These are phyloP conservation scores for Cladopsammia gracilis DNA, from an alignment of 64 coral and sea anemone species.

Conservation along the genomic window DNA sequence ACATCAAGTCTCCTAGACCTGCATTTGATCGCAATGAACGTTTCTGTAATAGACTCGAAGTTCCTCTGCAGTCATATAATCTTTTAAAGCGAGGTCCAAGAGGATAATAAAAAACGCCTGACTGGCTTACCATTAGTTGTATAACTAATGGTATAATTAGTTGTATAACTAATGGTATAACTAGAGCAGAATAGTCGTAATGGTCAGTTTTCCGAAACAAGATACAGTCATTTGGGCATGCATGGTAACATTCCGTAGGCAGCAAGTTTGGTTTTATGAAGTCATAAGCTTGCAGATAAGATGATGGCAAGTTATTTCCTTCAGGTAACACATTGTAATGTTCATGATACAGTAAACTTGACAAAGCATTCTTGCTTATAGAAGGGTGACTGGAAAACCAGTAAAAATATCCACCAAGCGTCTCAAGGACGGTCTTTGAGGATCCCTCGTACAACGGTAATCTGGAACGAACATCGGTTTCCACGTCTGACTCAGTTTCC, in stretches of 20 bases:
- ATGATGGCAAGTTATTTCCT: constrained; percentile 35
- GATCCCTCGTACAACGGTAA: not conserved
- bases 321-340: constrained; percentile 6
- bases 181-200: constrained; percentile 33
- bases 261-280: constrained; percentile 43
- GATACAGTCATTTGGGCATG: constrained; percentile 59
- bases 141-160: constrained; percentile 30
- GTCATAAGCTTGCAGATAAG: constrained; percentile 35
- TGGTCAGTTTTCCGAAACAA: constrained; percentile 19
- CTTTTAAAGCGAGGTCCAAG: constrained; percentile 19
- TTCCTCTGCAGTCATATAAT: not conserved
- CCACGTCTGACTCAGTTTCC: too few relatives aligned
- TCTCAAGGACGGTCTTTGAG: constrained; percentile 24
- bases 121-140: not conserved
- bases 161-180: too few relatives aligned
- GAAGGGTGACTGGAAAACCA: constrained; percentile 51
- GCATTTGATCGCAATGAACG: too few relatives aligned
- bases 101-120: constrained; percentile 13
- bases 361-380: constrained; percentile 30
- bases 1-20: too few relatives aligned
- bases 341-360: constrained; percentile 1
- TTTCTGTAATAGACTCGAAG: too few relatives aligned
- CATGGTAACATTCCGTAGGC: constrained; percentile 38
- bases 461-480: too few relatives aligned
- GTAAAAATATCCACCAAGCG: constrained; percentile 40